Conservation (phyloP, 2,113 vertebrate genomes). For the Nibea albiflora region DNA sequence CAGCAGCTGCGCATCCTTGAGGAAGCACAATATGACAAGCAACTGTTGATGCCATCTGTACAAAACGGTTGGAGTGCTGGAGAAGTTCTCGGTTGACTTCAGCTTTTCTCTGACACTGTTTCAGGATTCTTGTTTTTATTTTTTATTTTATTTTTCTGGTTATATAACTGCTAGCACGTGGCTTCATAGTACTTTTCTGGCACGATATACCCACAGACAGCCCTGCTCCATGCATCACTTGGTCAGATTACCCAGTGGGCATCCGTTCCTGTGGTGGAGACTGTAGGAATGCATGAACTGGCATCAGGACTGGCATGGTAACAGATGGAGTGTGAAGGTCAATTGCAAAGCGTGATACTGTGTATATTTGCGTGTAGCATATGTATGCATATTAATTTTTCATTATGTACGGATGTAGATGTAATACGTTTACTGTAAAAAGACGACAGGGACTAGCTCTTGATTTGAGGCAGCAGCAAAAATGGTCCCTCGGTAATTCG, state of each 20-base stretch:
- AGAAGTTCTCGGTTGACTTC: slow-evolving; percentile 59
- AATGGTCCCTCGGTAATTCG: slow-evolving; percentile 41
- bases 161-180: slow-evolving; percentile 68
- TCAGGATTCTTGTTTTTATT: background rate
- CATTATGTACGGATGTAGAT: slow-evolving; percentile 10
- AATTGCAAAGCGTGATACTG: slow-evolving; percentile 34
- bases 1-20: slow-evolving; percentile 71
- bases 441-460: slow-evolving; percentile 4
- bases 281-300: slow-evolving; percentile 66
- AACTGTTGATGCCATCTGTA: slow-evolving; percentile 77
- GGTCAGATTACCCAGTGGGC: slow-evolving; percentile 79
- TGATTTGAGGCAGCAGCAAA: slow-evolving; percentile 27
- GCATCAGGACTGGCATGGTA: slow-evolving; percentile 57
- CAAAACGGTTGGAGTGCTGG: slow-evolving; percentile 28
- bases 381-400: slow-evolving; percentile 30
- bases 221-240: slow-evolving; percentile 75
- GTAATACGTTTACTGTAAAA: slow-evolving; percentile 21
- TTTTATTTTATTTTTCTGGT: slow-evolving; percentile 10
- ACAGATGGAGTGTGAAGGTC: slow-evolving; percentile 80
- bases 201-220: slow-evolving; percentile 61
- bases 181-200: slow-evolving; percentile 68
- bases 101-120: slow-evolving; percentile 34
- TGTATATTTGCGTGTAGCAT: slow-evolving; percentile 14
- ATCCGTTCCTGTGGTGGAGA: slow-evolving; percentile 61
- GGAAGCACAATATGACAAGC: slow-evolving; percentile 62